phyloP scores from a whole-genome alignment of 1,140 invertebrate genomes.

The Saccostrea echinata region DNA sequence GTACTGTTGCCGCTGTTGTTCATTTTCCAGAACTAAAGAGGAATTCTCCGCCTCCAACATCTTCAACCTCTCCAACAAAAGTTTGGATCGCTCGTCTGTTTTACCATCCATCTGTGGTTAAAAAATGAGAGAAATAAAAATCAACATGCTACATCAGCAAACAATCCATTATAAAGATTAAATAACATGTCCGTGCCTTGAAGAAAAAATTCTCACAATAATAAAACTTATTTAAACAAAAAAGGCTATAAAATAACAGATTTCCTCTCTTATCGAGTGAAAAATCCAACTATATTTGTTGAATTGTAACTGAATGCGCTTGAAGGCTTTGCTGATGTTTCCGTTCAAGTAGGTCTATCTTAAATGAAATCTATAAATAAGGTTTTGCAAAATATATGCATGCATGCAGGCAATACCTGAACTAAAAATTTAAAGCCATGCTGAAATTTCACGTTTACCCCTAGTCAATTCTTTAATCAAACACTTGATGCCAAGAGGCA shows the following conservation, averaged over 20 bases:
- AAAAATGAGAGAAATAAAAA: background rate
- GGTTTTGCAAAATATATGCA: background rate
- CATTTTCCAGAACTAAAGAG: slow-evolving; percentile 83
- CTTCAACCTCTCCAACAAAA: slow-evolving; percentile 84
- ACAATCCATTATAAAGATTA: too few species aligned
- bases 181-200: background rate
- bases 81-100: slow-evolving; percentile 73
- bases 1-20: slow-evolving; percentile 85
- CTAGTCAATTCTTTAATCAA: slow-evolving; percentile 29
- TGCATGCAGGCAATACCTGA: slow-evolving; percentile 17
- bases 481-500: background rate
- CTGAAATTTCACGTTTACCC: slow-evolving; percentile 26
- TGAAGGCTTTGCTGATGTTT: background rate
- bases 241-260: slow-evolving; percentile 16
- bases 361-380: slow-evolving; percentile 1
- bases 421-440: slow-evolving; percentile 5
- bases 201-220: background rate
- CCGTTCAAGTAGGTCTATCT: slow-evolving; percentile 31
- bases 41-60: slow-evolving; percentile 85
- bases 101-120: slow-evolving; percentile 60
- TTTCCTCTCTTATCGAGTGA: slow-evolving; percentile 16
- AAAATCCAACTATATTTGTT: background rate
- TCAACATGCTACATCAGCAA: too few species aligned
- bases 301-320: slow-evolving; percentile 20
- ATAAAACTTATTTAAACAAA: background rate